Conservation (phyloP, 1,140 invertebrate species). For the Kradibia gibbosae region DNA sequence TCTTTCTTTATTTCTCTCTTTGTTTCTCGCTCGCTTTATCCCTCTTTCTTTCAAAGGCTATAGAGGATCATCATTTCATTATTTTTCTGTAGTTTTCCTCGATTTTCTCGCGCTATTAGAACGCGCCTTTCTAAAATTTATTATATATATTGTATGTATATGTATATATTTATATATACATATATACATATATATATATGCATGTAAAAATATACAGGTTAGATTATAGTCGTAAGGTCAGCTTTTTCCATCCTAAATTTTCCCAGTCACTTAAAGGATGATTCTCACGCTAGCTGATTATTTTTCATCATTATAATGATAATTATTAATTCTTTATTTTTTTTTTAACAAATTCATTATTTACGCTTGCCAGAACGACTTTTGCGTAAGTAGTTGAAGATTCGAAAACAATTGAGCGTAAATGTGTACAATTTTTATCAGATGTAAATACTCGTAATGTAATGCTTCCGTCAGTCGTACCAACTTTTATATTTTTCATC, state of each 20-base stretch:
- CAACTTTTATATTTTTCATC: constrained; percentile 23
- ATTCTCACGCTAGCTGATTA: constrained; percentile 26
- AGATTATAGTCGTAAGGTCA: constrained; percentile 67
- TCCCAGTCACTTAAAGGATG: constrained; percentile 50
- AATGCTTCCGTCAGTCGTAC: constrained; percentile 37
- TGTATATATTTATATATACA: constrained; percentile 24
- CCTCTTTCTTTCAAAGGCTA: constrained; percentile 51
- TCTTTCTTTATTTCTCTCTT: constrained; percentile 44
- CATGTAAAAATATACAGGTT: constrained; percentile 72
- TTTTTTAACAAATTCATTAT: constrained; percentile 26
- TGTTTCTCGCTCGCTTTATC: background rate
- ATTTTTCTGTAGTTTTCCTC: constrained; percentile 36
- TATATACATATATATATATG: constrained; percentile 55
- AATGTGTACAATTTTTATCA: constrained; percentile 2
- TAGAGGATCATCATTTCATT: constrained; percentile 54
- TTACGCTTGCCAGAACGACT: constrained; percentile 20
- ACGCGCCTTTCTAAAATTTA: constrained; percentile 45
- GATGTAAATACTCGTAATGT: background rate
- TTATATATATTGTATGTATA: constrained; percentile 30
- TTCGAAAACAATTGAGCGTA: constrained; percentile 32
- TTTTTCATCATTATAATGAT: constrained; percentile 30
- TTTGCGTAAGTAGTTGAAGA: background rate
- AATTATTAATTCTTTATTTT: constrained; percentile 33
- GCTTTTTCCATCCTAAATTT: constrained; percentile 60
- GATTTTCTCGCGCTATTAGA: constrained; percentile 49